Conservation (phyloP, 2,888 invertebrate species). For the Euplexia lucipara region DNA sequence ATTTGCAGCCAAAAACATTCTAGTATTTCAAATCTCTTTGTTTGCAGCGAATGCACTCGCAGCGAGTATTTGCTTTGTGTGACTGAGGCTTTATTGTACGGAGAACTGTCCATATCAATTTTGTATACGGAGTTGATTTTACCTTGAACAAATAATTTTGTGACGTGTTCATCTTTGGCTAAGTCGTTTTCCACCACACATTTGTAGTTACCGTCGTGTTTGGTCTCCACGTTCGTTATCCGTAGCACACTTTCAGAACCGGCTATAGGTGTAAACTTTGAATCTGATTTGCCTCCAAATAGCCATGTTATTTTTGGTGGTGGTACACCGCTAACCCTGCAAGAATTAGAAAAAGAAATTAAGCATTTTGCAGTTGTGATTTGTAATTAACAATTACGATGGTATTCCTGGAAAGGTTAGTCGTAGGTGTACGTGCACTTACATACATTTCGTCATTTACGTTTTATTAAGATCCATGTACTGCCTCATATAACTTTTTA, state of each 20-base stretch:
- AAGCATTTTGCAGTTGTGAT: neutral
- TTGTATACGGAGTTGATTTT: neutral
- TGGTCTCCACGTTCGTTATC: slow-evolving; percentile 12
- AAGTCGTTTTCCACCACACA: slow-evolving; percentile 40
- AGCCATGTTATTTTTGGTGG: slow-evolving; percentile 49
- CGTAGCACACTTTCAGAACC: slow-evolving; percentile 21
- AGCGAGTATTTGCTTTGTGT: too few relatives aligned
- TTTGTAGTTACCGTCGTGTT: slow-evolving; percentile 44
- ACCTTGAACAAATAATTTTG: slow-evolving; percentile 44
- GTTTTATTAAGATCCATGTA: too few relatives aligned
- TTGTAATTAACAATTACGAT: too few relatives aligned
- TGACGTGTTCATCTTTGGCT: slow-evolving; percentile 31
- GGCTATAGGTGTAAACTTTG: slow-evolving; percentile 8
- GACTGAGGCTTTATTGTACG: too few relatives aligned
- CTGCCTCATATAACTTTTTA: too few relatives aligned
- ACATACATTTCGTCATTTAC: too few relatives aligned
- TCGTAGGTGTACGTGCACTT: too few relatives aligned
- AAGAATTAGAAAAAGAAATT: neutral
- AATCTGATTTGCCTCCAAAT: slow-evolving; percentile 16
- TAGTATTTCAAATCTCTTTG: too few relatives aligned
- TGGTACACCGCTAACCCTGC: slow-evolving; percentile 43
- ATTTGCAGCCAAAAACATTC: too few relatives aligned
- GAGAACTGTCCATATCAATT: too few relatives aligned
- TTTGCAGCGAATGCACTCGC: too few relatives aligned
- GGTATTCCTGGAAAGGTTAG: too few relatives aligned